Evolutionary conservation across 1,140 invertebrate species (phyloP).

Genomic region (Trichomalopsis sarcophagae): DNA sequence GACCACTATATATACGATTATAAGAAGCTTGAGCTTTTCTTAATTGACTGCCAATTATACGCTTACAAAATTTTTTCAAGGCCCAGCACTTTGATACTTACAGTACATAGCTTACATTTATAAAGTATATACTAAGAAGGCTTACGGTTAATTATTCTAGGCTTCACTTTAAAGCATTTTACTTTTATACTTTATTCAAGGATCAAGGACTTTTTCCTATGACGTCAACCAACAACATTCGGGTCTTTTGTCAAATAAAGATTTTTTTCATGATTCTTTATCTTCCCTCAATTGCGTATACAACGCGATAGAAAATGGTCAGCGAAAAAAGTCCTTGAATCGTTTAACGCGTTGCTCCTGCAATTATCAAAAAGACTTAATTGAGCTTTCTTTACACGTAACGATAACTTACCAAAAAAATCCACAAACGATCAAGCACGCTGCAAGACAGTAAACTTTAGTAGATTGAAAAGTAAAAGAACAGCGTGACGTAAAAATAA

Average conservation of each 20-base stretch:
- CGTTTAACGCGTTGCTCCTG: neutral
- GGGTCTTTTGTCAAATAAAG: neutral
- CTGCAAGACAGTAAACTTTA: neutral
- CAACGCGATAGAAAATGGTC: neutral
- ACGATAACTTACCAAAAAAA: neutral
- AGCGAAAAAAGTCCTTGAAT: neutral
- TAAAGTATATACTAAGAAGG: neutral
- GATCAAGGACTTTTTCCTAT: neutral
- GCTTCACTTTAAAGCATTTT: constrained; percentile 20
- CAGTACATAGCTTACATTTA: neutral
- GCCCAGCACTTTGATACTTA: constrained; percentile 16
- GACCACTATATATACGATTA: neutral
- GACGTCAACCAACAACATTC: neutral
- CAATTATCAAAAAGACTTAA: neutral
- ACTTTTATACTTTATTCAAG: neutral
- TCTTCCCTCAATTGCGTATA: neutral
- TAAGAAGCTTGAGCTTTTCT: constrained; percentile 23
- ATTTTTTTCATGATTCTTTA: neutral
- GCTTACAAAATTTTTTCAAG: constrained; percentile 17
- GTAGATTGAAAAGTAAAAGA: neutral
- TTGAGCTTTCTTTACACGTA: constrained; percentile 10
- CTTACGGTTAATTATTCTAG: neutral
- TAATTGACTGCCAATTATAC: constrained; percentile 9
- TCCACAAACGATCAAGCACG: constrained; percentile 14
- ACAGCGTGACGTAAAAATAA: neutral